These are phyloP conservation scores for Plemyria rubiginata DNA, from an alignment of 2,888 invertebrate species.

Conservation along the genomic window DNA sequence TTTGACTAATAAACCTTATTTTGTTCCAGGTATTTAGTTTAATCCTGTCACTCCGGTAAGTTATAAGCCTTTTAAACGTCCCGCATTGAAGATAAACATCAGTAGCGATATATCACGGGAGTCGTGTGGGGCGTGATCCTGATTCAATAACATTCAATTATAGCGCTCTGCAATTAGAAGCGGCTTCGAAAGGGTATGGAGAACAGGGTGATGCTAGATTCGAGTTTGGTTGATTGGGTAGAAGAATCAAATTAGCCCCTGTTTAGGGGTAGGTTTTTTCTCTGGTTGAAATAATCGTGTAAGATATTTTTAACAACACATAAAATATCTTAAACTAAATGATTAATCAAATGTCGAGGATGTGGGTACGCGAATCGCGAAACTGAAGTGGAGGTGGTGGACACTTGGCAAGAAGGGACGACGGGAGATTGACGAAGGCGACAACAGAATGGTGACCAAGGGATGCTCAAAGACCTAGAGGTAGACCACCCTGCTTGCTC, in stretches of 20 bases:
- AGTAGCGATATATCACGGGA: slow-evolving; percentile 26
- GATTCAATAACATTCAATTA: slow-evolving; percentile 82
- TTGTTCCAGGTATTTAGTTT: slow-evolving; percentile 1
- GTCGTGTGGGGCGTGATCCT: slow-evolving; percentile 60
- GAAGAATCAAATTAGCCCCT: neutral
- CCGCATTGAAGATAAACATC: slow-evolving; percentile 23
- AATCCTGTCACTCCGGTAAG: slow-evolving; percentile 1
- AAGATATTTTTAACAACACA: too few species aligned
- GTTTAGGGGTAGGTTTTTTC: neutral
- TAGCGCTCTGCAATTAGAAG: slow-evolving; percentile 62
- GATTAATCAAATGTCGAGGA: too few species aligned
- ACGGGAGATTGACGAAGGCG: too few species aligned
- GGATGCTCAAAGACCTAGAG: too few species aligned
- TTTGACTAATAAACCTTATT: neutral
- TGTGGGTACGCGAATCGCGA: too few species aligned
- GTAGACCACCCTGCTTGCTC: too few species aligned
- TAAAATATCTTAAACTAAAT: too few species aligned
- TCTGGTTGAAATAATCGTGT: neutral
- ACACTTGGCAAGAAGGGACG: too few species aligned
- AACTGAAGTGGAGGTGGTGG: too few species aligned
- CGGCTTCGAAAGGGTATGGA: slow-evolving; percentile 45
- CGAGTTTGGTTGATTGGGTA: slow-evolving; percentile 10
- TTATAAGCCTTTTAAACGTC: slow-evolving; percentile 11
- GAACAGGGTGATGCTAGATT: slow-evolving; percentile 27
- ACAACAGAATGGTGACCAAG: too few species aligned